phyloP scores from a whole-genome alignment of 2,797 vertebrate genomes.

The Macropus fuliginosus region DNA sequence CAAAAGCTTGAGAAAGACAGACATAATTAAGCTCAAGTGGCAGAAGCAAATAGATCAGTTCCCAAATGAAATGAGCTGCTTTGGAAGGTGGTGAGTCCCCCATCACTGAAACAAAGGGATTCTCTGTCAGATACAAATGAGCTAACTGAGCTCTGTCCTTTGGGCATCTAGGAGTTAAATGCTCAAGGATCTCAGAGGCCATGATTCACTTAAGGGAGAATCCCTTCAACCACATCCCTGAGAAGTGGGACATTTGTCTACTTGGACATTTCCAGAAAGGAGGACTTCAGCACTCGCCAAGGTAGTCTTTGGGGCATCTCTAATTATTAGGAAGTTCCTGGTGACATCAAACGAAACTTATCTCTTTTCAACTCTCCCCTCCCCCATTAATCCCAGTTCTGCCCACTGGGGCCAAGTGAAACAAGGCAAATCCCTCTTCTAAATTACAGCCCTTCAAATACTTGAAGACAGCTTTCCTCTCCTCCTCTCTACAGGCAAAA shows the following conservation, averaged over 20 bases:
- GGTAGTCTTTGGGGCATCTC: neutral
- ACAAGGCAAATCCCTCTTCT: neutral
- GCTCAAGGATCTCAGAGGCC: neutral
- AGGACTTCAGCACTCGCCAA: neutral
- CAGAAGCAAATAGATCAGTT: neutral
- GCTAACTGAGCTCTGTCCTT: no score
- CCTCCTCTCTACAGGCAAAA: neutral
- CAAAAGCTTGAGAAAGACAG: neutral
- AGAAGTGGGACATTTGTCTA: neutral
- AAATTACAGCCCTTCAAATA: neutral
- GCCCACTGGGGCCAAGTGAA: neutral
- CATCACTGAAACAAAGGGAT: neutral
- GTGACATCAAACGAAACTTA: neutral
- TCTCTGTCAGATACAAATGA: no score
- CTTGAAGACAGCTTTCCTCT: neutral
- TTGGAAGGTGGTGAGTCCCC: neutral
- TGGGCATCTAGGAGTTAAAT: neutral
- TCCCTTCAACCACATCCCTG: neutral
- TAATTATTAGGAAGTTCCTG: neutral
- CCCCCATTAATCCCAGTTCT: neutral
- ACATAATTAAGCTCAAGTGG: neutral
- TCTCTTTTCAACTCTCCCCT: neutral
- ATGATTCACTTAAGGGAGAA: neutral
- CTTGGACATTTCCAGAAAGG: neutral
- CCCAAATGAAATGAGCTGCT: slow-evolving; percentile 1